These are phyloP conservation scores for Sebastes steindachneri DNA, from an alignment of 2,797 vertebrate genomes.

Conservation along the genomic window DNA sequence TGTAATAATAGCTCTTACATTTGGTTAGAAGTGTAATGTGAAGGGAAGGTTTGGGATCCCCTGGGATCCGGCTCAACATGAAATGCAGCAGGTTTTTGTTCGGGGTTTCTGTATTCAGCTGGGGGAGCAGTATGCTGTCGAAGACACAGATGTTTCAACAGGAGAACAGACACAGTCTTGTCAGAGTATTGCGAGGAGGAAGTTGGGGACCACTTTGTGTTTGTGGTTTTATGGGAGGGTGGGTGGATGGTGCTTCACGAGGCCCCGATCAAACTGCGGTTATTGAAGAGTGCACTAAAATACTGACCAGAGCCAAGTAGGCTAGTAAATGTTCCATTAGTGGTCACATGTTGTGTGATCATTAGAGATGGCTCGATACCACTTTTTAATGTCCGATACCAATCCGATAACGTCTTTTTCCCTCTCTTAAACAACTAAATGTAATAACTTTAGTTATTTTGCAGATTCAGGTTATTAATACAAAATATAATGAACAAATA, in stretches of 20 bases:
- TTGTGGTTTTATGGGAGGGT: slow-evolving; percentile 9
- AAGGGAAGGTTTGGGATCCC: slow-evolving; percentile 41
- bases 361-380: not conserved
- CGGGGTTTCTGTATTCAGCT: slow-evolving; percentile 51
- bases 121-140: slow-evolving; percentile 38
- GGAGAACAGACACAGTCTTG: slow-evolving; percentile 30
- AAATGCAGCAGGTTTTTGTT: slow-evolving; percentile 62
- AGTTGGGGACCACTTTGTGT: slow-evolving; percentile 16
- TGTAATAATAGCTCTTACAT: slow-evolving; percentile 56
- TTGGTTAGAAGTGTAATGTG: slow-evolving; percentile 49
- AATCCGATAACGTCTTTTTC: too few relatives aligned
- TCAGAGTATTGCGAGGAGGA: slow-evolving; percentile 9
- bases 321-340: slow-evolving; percentile 54
- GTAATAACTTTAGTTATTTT: too few relatives aligned
- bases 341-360: slow-evolving; percentile 10
- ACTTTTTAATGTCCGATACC: too few relatives aligned
- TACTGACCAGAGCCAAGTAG: slow-evolving; percentile 6
- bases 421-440: too few relatives aligned
- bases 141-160: slow-evolving; percentile 50
- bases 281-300: slow-evolving; percentile 18
- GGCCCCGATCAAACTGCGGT: not conserved
- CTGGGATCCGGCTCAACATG: slow-evolving; percentile 49
- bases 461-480: too few relatives aligned
- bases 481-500: too few relatives aligned
- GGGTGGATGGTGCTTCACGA: not conserved